A percentile compares a stretch with the other conserved stretches of the same genome.
Conservation (phyloP, 2,797 vertebrate genomes). For the Dromococcyx pavoninus region DNA sequence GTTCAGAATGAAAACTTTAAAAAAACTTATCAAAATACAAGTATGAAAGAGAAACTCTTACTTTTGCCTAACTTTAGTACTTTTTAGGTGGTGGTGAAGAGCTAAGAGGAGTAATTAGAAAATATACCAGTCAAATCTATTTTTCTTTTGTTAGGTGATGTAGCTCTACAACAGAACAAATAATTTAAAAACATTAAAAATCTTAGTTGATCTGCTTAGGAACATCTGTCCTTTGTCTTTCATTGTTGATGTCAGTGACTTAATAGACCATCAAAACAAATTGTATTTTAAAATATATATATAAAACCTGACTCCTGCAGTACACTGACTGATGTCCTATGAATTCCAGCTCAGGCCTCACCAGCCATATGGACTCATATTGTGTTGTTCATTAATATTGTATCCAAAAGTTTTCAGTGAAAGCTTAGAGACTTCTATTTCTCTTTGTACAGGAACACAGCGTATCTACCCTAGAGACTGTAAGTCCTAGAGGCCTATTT, state of each 20-base stretch:
- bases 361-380: background rate
- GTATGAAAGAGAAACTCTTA: background rate
- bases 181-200: constrained; percentile 48
- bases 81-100: background rate
- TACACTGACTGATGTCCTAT: background rate
- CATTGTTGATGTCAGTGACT: constrained; percentile 48
- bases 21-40: background rate
- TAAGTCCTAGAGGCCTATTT: background rate
- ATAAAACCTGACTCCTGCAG: constrained; percentile 2
- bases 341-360: background rate
- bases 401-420: constrained; percentile 8
- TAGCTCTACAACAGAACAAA: constrained; percentile 36
- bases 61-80: background rate
- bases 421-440: background rate
- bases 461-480: background rate
- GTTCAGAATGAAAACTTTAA: background rate
- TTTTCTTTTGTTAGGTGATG: constrained; percentile 31
- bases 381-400: background rate
- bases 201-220: background rate
- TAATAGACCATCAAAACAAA: constrained; percentile 40
- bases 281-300: constrained; percentile 32
- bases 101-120: background rate
- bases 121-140: background rate
- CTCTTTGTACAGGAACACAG: background rate
- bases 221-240: constrained; percentile 48